These are phyloP conservation scores for Microctonus aethiopoides DNA, from an alignment of 2,888 invertebrate species.

Conservation along the genomic window DNA sequence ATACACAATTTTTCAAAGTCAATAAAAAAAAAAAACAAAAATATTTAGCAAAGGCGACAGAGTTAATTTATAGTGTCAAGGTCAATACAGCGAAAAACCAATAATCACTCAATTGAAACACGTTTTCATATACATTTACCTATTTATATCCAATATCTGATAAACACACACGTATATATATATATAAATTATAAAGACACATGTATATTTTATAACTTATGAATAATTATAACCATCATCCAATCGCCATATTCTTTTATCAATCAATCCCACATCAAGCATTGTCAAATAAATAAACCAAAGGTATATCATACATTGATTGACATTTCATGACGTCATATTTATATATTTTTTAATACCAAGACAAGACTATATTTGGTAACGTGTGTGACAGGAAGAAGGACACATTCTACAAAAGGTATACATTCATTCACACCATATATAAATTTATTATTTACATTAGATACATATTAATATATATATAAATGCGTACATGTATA, in stretches of 20 bases:
- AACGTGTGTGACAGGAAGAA: slow-evolving; percentile 55
- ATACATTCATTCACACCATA: slow-evolving; percentile 45
- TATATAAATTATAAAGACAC: background rate
- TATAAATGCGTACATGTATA: too few species aligned
- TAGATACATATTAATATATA: background rate
- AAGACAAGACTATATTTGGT: slow-evolving; percentile 56
- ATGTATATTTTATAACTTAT: background rate
- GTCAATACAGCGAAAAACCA: background rate
- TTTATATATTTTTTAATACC: slow-evolving; percentile 26
- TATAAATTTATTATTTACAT: slow-evolving; percentile 4
- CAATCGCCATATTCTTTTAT: background rate
- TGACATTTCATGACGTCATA: slow-evolving; percentile 33
- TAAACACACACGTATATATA: too few species aligned
- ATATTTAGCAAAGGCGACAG: background rate
- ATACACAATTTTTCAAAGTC: background rate
- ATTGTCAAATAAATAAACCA: slow-evolving; percentile 4
- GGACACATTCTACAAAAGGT: slow-evolving; percentile 53
- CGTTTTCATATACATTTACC: background rate
- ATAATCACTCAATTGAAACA: slow-evolving; percentile 20
- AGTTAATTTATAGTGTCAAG: slow-evolving; percentile 22
- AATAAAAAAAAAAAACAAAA: background rate
- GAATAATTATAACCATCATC: background rate
- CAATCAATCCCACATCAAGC: background rate
- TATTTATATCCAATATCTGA: background rate
- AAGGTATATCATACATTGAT: slow-evolving; percentile 10